Base-by-base conservation (phyloP, 2,113 vertebrate genomes). In the Anguilla rostrata region DNA sequence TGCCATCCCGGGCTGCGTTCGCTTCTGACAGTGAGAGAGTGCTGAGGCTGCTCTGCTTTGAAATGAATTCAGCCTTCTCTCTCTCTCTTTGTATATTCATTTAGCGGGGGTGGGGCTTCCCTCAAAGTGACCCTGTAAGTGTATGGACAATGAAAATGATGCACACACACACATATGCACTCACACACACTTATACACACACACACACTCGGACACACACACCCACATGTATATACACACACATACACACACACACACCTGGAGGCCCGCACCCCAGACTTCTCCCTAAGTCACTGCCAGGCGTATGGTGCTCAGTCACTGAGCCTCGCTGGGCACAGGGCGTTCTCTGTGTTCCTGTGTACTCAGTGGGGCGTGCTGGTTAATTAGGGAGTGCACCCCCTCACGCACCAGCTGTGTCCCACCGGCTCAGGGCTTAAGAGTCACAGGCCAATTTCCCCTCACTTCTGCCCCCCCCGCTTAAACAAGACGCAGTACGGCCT, bases 1-100 rank as follows among this genome's bases (percentile, higher is more conserved):
- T 39, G 53, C 34, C 20, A 34, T 84, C 46, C 83, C 26, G 53
- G 18, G 20, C 53, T 66, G 53, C n/a, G 43, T 29, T 83, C 81
- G 41, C 11, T 41, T n/a, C 71, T 29, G 46, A 49, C 41, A 49
- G 22, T 82, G 81, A 49, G 29, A 22, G 53, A 60, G 14, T 39
- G 82, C 56, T 40, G 82, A 63, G 39, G 53, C 56, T 56, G n/a
- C 82, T 83, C 34, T 63, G 16, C 11, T 83, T 83, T 63, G 15
- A 83, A 39, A 53, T 14, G 0, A n/a, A 63, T 39, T 15, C 29
- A 16, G 82, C 1, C 57, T 83, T 60, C 63, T 34, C 34, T 34
- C 34, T 34, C 34, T 83, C 46, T 7, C 15, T n/a, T 82, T 82
- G 15, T 75, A 34, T n/a, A 34, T 75, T 75, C 71, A 5, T 11